These are phyloP conservation scores for Engystomops pustulosus DNA, from an alignment of 2,113 vertebrate species.

Conservation along the genomic window DNA sequence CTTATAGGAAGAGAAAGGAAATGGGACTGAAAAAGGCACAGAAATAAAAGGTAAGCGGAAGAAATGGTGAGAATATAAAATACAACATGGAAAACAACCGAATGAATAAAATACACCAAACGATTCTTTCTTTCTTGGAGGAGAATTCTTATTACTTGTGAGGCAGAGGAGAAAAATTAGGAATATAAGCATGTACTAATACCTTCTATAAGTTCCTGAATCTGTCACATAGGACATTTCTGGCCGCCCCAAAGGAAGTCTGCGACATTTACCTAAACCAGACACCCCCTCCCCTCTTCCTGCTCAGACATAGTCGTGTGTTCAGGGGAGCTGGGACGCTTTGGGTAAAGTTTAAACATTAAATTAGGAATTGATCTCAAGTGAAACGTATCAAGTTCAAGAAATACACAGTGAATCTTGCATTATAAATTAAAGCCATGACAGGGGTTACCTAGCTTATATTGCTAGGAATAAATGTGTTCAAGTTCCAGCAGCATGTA, in stretches of 20 bases:
- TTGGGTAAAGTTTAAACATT: conserved; percentile 59
- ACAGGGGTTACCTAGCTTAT: neutral
- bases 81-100: too few relatives aligned
- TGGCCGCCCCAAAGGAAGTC: conserved; percentile 57
- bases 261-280: conserved; percentile 57
- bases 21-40: neutral
- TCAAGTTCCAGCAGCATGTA: neutral
- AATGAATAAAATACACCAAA: neutral
- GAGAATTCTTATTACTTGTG: neutral
- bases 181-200: neutral
- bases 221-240: conserved; percentile 54
- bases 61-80: neutral
- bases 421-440: conserved; percentile 21
- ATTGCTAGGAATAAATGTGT: neutral
- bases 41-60: neutral
- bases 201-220: conserved; percentile 20
- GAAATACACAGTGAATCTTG: conserved; percentile 41
- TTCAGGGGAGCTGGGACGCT: conserved; percentile 54
- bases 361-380: conserved; percentile 59
- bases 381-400: conserved; percentile 47
- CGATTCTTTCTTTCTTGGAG: too few relatives aligned
- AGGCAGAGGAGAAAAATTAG: conserved; percentile 16
- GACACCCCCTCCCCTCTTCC: conserved; percentile 43
- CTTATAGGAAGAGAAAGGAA: too few relatives aligned
- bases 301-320: conserved; percentile 32